Conservation (phyloP, 2,113 vertebrate species). For the Cynocephalus volans region DNA sequence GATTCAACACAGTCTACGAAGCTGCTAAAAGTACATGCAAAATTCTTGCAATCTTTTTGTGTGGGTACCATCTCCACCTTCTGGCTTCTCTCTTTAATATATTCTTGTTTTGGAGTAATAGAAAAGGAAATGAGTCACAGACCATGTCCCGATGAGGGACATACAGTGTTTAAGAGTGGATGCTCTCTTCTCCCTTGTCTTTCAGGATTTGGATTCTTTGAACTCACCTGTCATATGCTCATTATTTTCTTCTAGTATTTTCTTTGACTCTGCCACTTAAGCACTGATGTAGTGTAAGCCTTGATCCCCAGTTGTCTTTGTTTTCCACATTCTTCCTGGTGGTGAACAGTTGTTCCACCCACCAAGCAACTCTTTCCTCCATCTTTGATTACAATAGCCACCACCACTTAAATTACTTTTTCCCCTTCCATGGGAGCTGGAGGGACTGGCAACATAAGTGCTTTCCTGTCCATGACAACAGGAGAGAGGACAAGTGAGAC, state of each 20-base stretch:
- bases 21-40: neutral
- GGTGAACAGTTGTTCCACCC: neutral
- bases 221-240: neutral
- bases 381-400: neutral
- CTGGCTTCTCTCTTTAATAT: neutral
- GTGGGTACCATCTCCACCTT: neutral
- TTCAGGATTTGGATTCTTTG: neutral
- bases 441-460: neutral
- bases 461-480: neutral
- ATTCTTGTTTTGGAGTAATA: neutral
- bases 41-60: neutral
- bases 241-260: neutral
- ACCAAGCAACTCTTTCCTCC: neutral
- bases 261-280: neutral
- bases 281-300: too few relatives aligned
- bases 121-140: neutral
- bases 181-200: neutral
- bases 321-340: too few relatives aligned
- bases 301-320: neutral
- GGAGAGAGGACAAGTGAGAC: neutral
- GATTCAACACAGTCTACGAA: neutral
- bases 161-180: neutral
- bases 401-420: neutral
- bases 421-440: neutral
- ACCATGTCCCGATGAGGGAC: neutral